phyloP scores from a whole-genome alignment of 1,140 invertebrate species.

The Eupristina koningsbergeri region DNA sequence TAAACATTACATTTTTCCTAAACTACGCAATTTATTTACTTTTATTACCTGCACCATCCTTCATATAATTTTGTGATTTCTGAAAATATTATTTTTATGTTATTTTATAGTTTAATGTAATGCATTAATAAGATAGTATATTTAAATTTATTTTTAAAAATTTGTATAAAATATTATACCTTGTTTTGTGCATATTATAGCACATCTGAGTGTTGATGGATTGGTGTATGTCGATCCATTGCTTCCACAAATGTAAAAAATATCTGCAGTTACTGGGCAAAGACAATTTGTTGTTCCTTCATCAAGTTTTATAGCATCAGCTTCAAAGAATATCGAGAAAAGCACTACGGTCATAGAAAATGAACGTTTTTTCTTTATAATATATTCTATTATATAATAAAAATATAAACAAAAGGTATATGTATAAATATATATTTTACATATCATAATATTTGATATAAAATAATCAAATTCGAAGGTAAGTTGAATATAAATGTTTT shows the following conservation, averaged over 20 bases:
- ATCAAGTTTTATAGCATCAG: neutral
- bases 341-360: neutral
- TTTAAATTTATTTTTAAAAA: neutral
- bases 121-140: neutral
- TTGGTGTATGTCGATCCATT: constrained; percentile 40
- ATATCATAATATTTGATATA: too few species aligned
- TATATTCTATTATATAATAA: too few species aligned
- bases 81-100: neutral
- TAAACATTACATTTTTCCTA: too few species aligned
- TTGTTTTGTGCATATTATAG: neutral
- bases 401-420: too few species aligned
- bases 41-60: constrained; percentile 4
- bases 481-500: too few species aligned
- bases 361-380: too few species aligned
- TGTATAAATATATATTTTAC: too few species aligned
- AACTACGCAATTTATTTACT: neutral
- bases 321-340: neutral
- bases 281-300: constrained; percentile 11
- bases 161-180: neutral
- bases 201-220: constrained; percentile 1
- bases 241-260: constrained; percentile 32
- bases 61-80: neutral
- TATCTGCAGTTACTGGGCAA: neutral
- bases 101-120: neutral
- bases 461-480: too few species aligned